A percentile compares a stretch with the other conserved stretches of the same genome.
These are phyloP conservation scores for Clavelina lepadiformis DNA, from an alignment of 23 tunicate genomes.

Conservation along the genomic window DNA sequence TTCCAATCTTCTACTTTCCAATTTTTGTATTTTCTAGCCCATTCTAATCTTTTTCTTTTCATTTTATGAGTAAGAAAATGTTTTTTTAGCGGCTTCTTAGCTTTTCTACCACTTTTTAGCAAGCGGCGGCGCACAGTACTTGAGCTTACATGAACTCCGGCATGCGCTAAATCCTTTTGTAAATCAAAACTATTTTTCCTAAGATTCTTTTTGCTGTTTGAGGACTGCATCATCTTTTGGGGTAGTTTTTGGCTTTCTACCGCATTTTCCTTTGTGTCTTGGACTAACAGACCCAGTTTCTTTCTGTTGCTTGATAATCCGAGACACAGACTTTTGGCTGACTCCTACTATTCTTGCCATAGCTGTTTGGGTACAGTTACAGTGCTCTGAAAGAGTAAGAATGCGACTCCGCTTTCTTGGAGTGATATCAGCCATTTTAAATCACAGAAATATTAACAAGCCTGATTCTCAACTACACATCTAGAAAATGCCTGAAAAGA, in stretches of 20 bases:
- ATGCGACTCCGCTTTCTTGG: constrained; percentile 12
- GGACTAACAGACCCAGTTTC: background rate
- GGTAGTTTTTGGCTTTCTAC: constrained; percentile 2
- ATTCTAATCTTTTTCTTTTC: constrained; percentile 9
- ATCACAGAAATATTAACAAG: no score
- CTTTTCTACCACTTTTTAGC: constrained; percentile 21
- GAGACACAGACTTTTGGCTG: constrained; percentile 11
- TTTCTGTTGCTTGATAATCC: constrained; percentile 5
- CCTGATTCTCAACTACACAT: no score
- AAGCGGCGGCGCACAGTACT: constrained; percentile 1
- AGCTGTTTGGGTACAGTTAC: background rate
- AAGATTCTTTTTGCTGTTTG: background rate
- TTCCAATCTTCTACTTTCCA: constrained; percentile 20
- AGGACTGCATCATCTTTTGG: constrained; percentile 13
- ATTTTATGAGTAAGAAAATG: constrained; percentile 2
- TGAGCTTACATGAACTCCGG: constrained; percentile 9
- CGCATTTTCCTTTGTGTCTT: background rate
- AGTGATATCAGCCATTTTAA: constrained; percentile 12
- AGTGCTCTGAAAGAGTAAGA: background rate
- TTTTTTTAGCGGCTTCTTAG: constrained; percentile 8
- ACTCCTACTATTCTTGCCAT: background rate
- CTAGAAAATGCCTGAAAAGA: no score
- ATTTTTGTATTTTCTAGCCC: constrained; percentile 18
- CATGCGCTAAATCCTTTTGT: constrained; percentile 11
- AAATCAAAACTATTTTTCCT: constrained; percentile 4